phyloP scores from a whole-genome alignment of 2,113 vertebrate species.

The Brachypodius melanocephalos region DNA sequence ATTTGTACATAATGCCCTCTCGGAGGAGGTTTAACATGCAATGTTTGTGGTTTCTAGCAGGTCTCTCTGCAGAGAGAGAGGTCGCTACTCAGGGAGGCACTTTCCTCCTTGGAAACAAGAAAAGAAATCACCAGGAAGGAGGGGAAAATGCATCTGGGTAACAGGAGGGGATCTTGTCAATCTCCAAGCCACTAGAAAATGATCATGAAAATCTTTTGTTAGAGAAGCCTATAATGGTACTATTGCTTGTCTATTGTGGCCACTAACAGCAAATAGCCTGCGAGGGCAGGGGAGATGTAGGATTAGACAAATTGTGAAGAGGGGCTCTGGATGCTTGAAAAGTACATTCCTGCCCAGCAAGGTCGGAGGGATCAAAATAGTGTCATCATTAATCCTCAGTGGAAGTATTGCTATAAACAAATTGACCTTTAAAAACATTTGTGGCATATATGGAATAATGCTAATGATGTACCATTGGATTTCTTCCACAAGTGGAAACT shows the following conservation, averaged over 20 bases:
- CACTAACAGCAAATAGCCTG: slow-evolving; percentile 65
- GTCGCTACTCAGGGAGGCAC: slow-evolving; percentile 73
- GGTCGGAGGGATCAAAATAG: slow-evolving; percentile 51
- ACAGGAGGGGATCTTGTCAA: slow-evolving; percentile 79
- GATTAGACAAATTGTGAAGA: slow-evolving; percentile 72
- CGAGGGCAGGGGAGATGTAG: slow-evolving; percentile 42
- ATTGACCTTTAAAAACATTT: slow-evolving; percentile 36
- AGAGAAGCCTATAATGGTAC: slow-evolving; percentile 74
- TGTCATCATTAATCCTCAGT: slow-evolving; percentile 59
- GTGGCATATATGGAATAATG: slow-evolving; percentile 31
- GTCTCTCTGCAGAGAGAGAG: slow-evolving; percentile 69
- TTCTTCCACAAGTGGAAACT: slow-evolving; percentile 33
- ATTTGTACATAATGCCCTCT: slow-evolving; percentile 70
- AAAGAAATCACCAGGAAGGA: slow-evolving; percentile 78
- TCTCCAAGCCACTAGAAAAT: slow-evolving; percentile 77
- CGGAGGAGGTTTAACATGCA: slow-evolving; percentile 66
- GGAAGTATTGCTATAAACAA: slow-evolving; percentile 41
- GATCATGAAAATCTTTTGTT: slow-evolving; percentile 77
- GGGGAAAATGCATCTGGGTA: slow-evolving; percentile 72
- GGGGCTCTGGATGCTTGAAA: slow-evolving; percentile 47
- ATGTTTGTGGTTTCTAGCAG: slow-evolving; percentile 75
- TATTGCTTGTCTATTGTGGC: slow-evolving; percentile 71
- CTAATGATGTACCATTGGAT: neutral
- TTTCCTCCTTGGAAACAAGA: slow-evolving; percentile 78
- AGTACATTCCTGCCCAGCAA: slow-evolving; percentile 55